A percentile compares a stretch with the other conserved stretches of the same genome.
These are phyloP conservation scores for Coracias cyanogaster DNA, from an alignment of 2,797 vertebrate species.

Conservation along the genomic window DNA sequence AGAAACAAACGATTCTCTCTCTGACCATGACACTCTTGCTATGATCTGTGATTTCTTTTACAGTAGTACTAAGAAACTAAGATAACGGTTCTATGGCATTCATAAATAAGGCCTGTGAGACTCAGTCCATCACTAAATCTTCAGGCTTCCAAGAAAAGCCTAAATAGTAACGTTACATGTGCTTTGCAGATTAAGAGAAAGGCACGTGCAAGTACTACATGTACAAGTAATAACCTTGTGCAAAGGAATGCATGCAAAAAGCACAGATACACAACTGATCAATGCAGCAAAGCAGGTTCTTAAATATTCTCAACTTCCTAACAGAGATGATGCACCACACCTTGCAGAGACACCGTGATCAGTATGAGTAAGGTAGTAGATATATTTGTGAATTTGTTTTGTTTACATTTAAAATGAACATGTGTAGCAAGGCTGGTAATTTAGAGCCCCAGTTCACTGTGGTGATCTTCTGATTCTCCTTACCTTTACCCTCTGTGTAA, in stretches of 20 bases:
- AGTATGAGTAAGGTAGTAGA: accelerated
- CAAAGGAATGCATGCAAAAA: background rate
- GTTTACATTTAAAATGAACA: background rate
- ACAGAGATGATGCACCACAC: background rate
- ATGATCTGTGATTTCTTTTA: background rate
- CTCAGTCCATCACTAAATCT: background rate
- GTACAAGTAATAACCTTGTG: background rate
- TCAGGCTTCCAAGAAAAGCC: background rate
- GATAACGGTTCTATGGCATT: background rate
- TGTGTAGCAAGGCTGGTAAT: background rate
- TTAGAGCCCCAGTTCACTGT: background rate
- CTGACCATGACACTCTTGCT: background rate
- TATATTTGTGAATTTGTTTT: background rate
- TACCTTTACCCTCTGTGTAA: background rate
- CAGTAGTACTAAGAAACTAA: background rate
- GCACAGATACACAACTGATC: background rate
- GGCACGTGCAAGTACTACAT: background rate
- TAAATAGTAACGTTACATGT: background rate
- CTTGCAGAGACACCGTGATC: background rate
- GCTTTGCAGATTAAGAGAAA: background rate
- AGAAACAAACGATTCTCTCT: background rate
- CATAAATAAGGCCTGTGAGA: background rate
- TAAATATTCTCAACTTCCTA: background rate
- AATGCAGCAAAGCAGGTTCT: background rate
- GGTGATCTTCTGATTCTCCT: background rate